Evolutionary conservation across 2,113 vertebrate species (phyloP).

Genomic region (Platysternon megacephalum): DNA sequence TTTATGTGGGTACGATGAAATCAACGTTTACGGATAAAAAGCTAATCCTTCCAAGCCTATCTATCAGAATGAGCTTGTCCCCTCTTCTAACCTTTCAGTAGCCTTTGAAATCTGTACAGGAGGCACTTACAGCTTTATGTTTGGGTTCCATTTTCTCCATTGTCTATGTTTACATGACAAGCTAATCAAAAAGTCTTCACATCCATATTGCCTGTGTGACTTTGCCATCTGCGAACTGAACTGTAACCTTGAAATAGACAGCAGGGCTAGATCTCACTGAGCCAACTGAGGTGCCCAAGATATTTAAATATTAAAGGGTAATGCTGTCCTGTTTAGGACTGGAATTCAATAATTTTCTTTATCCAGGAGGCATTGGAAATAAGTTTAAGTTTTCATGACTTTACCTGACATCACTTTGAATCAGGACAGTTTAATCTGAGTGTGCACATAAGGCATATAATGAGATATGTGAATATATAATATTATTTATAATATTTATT

Average conservation of each 20-base stretch:
- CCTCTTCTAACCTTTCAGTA: background rate
- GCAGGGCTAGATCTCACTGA: background rate
- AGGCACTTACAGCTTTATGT: background rate
- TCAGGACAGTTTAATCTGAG: background rate
- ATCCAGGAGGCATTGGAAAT: background rate
- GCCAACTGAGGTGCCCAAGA: background rate
- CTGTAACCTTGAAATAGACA: background rate
- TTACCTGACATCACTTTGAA: background rate
- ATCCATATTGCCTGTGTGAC: background rate
- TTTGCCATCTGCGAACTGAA: background rate
- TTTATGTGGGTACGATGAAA: background rate
- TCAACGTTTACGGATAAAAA: background rate
- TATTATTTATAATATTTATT: background rate
- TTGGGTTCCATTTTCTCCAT: background rate
- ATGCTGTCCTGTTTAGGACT: background rate
- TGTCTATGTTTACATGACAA: background rate
- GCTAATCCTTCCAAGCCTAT: background rate
- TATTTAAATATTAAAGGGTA: background rate
- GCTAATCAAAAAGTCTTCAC: background rate
- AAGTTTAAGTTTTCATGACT: background rate
- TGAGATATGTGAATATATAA: background rate
- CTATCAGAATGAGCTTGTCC: background rate
- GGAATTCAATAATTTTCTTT: background rate
- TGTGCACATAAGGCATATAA: background rate
- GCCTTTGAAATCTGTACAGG: background rate